Conservation (phyloP, 2,888 invertebrate species). For the Watsonalla cultraria region DNA sequence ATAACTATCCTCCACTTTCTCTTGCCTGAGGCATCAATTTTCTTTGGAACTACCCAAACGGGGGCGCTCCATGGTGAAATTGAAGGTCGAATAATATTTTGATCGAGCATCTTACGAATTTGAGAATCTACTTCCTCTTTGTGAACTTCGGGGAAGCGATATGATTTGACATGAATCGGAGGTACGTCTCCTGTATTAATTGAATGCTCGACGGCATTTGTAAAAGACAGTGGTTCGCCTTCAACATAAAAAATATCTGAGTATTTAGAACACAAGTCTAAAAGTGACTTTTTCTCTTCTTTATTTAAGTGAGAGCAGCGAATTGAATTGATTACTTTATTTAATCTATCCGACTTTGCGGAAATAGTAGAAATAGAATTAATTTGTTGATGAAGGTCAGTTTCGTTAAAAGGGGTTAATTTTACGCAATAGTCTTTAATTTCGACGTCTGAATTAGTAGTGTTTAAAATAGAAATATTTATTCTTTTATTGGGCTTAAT, state of each 20-base stretch:
- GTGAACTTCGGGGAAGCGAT: constrained; percentile 27
- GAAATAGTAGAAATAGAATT: neutral
- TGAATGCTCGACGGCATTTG: constrained; percentile 21
- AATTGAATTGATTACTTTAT: constrained; percentile 11
- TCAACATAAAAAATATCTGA: constrained; percentile 19
- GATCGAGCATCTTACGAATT: constrained; percentile 20
- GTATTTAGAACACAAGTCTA: constrained; percentile 15
- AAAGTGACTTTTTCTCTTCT: constrained; percentile 15
- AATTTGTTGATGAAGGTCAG: neutral
- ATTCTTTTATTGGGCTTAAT: no score
- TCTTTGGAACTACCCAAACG: constrained; percentile 27
- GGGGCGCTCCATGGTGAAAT: constrained; percentile 20
- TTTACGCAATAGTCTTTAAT: no score
- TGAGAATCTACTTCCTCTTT: constrained; percentile 25
- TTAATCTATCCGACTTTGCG: neutral
- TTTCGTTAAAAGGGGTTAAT: neutral
- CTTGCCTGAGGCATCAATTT: constrained; percentile 5
- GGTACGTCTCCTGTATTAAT: constrained; percentile 24
- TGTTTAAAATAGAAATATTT: no score
- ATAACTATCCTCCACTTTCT: neutral
- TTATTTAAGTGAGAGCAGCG: constrained; percentile 14
- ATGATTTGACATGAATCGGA: constrained; percentile 28
- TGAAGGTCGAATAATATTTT: constrained; percentile 20
- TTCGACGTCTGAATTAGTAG: no score
- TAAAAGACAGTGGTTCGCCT: constrained; percentile 19